Percentiles rank a stretch among this genome's conserved stretches.
Evolutionary conservation across 1,140 invertebrate genomes (phyloP).

Genomic region (Wiebesia pumilae): DNA sequence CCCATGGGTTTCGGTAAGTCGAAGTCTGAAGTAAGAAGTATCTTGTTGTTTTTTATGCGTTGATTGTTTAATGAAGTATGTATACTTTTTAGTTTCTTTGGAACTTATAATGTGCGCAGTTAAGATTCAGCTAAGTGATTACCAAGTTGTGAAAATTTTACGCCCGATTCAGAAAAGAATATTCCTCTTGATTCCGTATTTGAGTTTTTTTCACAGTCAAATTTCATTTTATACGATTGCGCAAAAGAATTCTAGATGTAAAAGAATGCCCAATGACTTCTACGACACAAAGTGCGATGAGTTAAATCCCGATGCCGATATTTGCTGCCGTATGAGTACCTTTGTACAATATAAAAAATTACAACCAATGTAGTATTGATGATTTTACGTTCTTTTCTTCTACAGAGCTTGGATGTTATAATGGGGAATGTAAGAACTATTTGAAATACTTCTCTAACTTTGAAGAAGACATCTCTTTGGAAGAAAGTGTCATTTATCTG

Average conservation of each 20-base stretch:
- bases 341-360: neutral
- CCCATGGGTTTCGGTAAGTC: constrained; percentile 64
- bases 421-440: constrained; percentile 62
- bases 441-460: constrained; percentile 63
- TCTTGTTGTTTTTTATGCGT: neutral
- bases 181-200: constrained; percentile 66
- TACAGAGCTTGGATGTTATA: constrained; percentile 60
- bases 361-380: neutral
- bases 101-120: constrained; percentile 52
- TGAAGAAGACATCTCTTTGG: constrained; percentile 60
- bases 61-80: neutral
- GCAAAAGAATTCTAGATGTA: constrained; percentile 65
- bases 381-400: neutral
- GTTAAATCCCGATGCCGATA: constrained; percentile 2
- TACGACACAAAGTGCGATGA: constrained; percentile 54
- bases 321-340: constrained; percentile 62
- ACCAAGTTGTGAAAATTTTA: constrained; percentile 50
- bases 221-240: constrained; percentile 62
- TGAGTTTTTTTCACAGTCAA: constrained; percentile 70
- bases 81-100: constrained; percentile 61
- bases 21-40: constrained; percentile 22
- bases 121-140: neutral
- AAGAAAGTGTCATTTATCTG: constrained; percentile 63
- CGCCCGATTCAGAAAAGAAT: constrained; percentile 63
- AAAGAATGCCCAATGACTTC: constrained; percentile 62